phyloP scores from a whole-genome alignment of 92 coral and sea anemone genomes.

The Heliopora coerulea region DNA sequence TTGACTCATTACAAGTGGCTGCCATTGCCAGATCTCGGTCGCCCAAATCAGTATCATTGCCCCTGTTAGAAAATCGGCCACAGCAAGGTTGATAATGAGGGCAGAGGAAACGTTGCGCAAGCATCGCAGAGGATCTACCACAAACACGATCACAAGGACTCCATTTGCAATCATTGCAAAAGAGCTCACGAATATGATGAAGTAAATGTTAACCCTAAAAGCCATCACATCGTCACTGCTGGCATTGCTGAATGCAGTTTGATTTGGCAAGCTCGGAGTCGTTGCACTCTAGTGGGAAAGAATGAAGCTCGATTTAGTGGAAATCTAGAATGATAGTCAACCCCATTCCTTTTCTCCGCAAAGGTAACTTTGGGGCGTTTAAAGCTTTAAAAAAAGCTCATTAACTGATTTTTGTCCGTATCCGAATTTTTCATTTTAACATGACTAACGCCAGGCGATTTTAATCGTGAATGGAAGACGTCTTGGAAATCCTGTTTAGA shows the following conservation, averaged over 20 bases:
- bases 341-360: too few relatives aligned
- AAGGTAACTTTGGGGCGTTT: too few relatives aligned
- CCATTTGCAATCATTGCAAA: conserved; percentile 22
- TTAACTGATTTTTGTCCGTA: too few relatives aligned
- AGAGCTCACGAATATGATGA: neutral
- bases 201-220: neutral
- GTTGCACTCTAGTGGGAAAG: too few relatives aligned
- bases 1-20: neutral
- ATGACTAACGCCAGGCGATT: neutral
- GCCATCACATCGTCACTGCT: neutral
- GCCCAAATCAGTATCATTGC: conserved; percentile 13
- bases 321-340: too few relatives aligned
- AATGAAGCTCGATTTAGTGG: too few relatives aligned
- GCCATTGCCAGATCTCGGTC: neutral
- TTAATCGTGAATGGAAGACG: too few relatives aligned
- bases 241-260: too few relatives aligned
- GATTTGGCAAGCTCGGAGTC: too few relatives aligned
- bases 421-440: too few relatives aligned
- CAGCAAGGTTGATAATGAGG: conserved; percentile 10
- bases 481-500: too few relatives aligned
- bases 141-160: conserved; percentile 22
- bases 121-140: conserved; percentile 20
- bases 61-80: conserved; percentile 14
- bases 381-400: too few relatives aligned
- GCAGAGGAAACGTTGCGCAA: conserved; percentile 18